These are phyloP conservation scores for Amblyornis subalaris DNA, from an alignment of 2,113 vertebrate genomes.

Conservation along the genomic window DNA sequence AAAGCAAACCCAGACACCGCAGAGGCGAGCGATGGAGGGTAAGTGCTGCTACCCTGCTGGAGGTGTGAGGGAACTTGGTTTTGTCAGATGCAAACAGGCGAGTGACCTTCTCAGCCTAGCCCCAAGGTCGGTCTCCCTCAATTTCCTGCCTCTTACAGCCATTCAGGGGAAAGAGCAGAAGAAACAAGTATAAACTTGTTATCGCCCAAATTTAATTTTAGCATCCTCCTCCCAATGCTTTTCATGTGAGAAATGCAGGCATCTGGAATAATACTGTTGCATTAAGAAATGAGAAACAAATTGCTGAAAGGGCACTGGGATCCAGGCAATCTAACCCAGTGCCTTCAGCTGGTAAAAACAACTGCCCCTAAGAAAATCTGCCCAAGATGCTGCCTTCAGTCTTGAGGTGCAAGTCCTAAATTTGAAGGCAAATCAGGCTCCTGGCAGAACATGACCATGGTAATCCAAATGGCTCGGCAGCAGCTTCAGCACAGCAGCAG, in stretches of 20 bases:
- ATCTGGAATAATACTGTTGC: not conserved
- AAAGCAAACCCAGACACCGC: not conserved
- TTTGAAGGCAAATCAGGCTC: not conserved
- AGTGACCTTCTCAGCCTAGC: not conserved
- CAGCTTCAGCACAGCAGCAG: not conserved
- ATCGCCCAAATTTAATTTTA: not conserved
- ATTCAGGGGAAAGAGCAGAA: not conserved
- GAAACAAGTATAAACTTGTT: not conserved
- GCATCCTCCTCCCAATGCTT: not conserved
- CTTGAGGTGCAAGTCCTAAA: not conserved
- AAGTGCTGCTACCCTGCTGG: not conserved
- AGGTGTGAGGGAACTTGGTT: not conserved
- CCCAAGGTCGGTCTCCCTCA: not conserved
- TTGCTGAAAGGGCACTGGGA: not conserved
- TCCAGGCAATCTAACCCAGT: not conserved
- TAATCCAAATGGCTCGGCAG: not conserved
- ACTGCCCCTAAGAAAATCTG: not conserved
- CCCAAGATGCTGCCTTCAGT: not conserved
- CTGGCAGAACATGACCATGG: not conserved
- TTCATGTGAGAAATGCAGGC: not conserved
- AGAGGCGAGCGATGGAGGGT: not conserved
- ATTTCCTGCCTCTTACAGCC: not conserved
- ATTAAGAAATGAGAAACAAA: not conserved
- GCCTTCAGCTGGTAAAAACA: not conserved
- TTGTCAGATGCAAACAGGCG: not conserved